phyloP scores from a whole-genome alignment of 2,113 vertebrate species.

The Phoxinus phoxinus region DNA sequence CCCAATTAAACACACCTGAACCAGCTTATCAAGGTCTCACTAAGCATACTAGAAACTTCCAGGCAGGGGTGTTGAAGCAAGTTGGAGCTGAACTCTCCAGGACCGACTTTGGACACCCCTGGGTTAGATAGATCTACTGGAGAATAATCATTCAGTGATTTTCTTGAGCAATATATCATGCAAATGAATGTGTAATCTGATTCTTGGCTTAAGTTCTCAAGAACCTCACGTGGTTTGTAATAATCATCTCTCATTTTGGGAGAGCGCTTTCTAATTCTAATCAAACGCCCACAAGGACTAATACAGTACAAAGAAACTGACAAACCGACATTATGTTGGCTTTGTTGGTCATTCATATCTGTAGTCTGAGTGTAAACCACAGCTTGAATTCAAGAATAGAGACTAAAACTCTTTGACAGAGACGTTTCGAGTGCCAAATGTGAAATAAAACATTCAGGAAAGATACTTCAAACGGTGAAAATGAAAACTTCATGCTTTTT shows the following conservation, averaged over 20 bases:
- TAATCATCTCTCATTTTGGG: not conserved
- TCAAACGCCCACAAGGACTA: conserved; percentile 19
- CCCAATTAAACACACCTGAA: too few species aligned
- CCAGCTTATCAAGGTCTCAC: too few species aligned
- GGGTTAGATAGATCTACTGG: not conserved
- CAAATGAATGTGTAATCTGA: not conserved
- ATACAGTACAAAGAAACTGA: conserved; percentile 11
- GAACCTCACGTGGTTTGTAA: conserved; percentile 7
- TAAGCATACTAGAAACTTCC: too few species aligned
- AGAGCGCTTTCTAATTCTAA: conserved; percentile 17
- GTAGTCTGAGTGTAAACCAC: conserved; percentile 10
- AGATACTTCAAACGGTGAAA: conserved; percentile 15
- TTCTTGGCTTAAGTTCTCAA: not conserved
- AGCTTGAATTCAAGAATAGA: conserved; percentile 5
- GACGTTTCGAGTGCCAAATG: conserved; percentile 51
- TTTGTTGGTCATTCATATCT: conserved; percentile 36
- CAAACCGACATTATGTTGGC: conserved; percentile 5
- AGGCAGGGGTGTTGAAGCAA: too few species aligned
- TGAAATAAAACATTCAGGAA: conserved; percentile 39
- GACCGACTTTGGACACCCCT: not conserved
- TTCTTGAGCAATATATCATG: not conserved
- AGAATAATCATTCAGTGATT: not conserved
- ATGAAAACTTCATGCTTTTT: conserved; percentile 41
- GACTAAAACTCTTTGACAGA: not conserved
- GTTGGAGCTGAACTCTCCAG: too few species aligned